Conservation (phyloP, 2,113 vertebrate genomes). For the Zootoca vivipara region DNA sequence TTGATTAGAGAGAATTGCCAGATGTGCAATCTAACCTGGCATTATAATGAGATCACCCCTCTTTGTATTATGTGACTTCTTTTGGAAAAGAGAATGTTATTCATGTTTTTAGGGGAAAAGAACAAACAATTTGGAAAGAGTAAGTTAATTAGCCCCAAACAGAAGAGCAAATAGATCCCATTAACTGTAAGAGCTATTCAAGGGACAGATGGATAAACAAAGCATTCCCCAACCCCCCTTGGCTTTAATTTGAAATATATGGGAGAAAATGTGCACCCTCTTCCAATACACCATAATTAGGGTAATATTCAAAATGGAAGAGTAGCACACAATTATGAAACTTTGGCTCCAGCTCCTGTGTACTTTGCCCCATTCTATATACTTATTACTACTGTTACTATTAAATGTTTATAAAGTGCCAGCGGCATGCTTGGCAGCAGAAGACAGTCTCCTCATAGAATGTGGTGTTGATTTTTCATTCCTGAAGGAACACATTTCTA, state of each 20-base stretch:
- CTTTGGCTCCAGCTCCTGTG: neutral
- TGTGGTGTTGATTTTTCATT: neutral
- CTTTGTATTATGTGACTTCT: slow-evolving; percentile 16
- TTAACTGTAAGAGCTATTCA: slow-evolving; percentile 50
- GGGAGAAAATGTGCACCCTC: slow-evolving; percentile 26
- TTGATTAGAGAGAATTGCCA: slow-evolving; percentile 29
- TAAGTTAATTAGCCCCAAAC: slow-evolving; percentile 56
- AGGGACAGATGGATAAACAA: slow-evolving; percentile 59
- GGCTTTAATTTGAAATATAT: slow-evolving; percentile 47
- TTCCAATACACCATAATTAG: slow-evolving; percentile 40
- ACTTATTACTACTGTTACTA: neutral
- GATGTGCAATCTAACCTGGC: slow-evolving; percentile 7
- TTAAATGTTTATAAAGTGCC: neutral
- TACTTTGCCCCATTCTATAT: neutral
- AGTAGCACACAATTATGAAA: slow-evolving; percentile 16
- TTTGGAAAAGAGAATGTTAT: slow-evolving; percentile 24
- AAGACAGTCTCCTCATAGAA: neutral
- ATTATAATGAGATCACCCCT: slow-evolving; percentile 14
- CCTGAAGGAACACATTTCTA: neutral
- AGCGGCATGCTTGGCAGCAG: neutral
- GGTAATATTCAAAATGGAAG: slow-evolving; percentile 5
- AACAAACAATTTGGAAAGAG: slow-evolving; percentile 57
- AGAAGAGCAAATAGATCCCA: slow-evolving; percentile 54
- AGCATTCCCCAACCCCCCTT: slow-evolving; percentile 37
- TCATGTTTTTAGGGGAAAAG: slow-evolving; percentile 31